Conservation (phyloP, 1,140 invertebrate species). For the Drosophila ironensis region DNA sequence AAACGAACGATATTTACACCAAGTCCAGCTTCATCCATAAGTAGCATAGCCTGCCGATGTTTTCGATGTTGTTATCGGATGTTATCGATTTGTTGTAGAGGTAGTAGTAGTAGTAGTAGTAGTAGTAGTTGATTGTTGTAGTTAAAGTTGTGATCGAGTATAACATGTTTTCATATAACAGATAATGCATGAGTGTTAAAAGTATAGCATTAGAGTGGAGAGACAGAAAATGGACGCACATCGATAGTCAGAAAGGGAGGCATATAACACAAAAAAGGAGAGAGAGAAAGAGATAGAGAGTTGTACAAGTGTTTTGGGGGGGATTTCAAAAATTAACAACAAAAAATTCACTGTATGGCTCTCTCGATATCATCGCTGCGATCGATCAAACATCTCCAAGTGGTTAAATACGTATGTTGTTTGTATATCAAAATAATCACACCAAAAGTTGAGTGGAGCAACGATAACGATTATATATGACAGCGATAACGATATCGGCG, state of each 20-base stretch:
- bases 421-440: conserved; percentile 22
- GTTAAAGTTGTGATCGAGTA: conserved; percentile 64
- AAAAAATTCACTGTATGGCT: neutral
- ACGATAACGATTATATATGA: conserved; percentile 22
- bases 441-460: conserved; percentile 19
- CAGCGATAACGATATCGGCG: conserved; percentile 7
- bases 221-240: conserved; percentile 37
- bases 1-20: conserved; percentile 89
- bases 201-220: conserved; percentile 45
- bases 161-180: conserved; percentile 61
- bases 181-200: conserved; percentile 69
- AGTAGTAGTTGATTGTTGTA: conserved; percentile 56
- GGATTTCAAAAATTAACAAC: conserved; percentile 10
- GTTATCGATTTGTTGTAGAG: conserved; percentile 32
- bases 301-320: conserved; percentile 27
- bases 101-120: conserved; percentile 28
- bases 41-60: conserved; percentile 90
- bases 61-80: conserved; percentile 40
- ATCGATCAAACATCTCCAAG: too few relatives aligned
- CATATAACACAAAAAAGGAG: conserved; percentile 14
- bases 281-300: conserved; percentile 25
- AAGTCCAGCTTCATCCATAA: conserved; percentile 93
- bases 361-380: neutral
- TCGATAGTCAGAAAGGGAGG: conserved; percentile 33
- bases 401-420: neutral